Conservation (phyloP, 2,797 vertebrate genomes). For the Clarias pachynema region DNA sequence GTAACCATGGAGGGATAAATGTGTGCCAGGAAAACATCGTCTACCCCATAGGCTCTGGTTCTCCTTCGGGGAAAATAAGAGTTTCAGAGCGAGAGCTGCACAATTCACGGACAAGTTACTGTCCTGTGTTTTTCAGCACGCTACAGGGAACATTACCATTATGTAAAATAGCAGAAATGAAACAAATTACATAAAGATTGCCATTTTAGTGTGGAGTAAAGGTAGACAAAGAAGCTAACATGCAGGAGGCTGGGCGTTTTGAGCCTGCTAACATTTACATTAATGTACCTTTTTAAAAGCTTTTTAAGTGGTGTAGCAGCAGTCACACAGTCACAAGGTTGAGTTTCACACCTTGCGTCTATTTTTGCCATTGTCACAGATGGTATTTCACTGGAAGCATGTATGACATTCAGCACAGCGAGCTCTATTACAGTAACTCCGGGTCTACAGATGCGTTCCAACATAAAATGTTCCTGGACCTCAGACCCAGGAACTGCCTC, state of each 20-base stretch:
- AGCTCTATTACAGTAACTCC: not conserved
- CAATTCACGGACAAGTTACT: not conserved
- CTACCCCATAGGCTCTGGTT: not conserved
- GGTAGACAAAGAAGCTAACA: not conserved
- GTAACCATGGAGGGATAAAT: not conserved
- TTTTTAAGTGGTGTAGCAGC: slow-evolving; percentile 20
- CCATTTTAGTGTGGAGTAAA: slow-evolving; percentile 8
- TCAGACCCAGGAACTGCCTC: not conserved
- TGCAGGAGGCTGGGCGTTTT: not conserved
- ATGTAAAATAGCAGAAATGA: slow-evolving; percentile 16
- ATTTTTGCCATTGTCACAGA: slow-evolving; percentile 7
- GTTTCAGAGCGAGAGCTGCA: slow-evolving; percentile 6
- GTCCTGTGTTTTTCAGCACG: not conserved
- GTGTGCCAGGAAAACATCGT: not conserved
- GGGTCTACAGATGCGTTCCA: not conserved
- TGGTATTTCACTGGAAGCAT: not conserved
- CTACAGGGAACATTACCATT: not conserved
- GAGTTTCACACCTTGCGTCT: not conserved
- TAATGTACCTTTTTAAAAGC: slow-evolving; percentile 19
- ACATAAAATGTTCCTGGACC: not conserved
- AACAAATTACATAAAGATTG: slow-evolving; percentile 5
- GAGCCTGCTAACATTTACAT: slow-evolving; percentile 4
- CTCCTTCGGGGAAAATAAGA: slow-evolving; percentile 3
- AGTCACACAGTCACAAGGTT: slow-evolving; percentile 5
- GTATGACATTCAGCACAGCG: slow-evolving; percentile 11